These are phyloP conservation scores for Anastrepha ludens DNA, from an alignment of 1,140 invertebrate species.

Conservation along the genomic window DNA sequence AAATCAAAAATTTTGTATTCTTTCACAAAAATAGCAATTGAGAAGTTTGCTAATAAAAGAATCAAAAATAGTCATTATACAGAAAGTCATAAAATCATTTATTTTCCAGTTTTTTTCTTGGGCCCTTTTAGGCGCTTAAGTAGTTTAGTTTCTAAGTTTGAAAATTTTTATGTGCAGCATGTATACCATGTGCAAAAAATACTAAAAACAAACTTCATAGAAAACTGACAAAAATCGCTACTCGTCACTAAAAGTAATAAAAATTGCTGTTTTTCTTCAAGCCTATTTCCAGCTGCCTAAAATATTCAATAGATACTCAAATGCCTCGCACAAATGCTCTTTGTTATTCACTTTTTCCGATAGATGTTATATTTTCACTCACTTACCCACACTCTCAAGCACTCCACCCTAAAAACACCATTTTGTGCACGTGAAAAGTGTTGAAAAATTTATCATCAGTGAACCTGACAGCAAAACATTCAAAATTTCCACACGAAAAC, in stretches of 20 bases:
- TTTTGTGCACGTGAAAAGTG: not conserved
- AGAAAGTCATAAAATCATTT: too few species aligned
- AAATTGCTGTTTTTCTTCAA: not conserved
- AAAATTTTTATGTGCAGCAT: too few species aligned
- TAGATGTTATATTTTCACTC: not conserved
- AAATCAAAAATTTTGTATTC: too few species aligned
- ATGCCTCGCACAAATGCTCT: not conserved
- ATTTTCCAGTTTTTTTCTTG: too few species aligned
- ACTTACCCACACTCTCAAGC: not conserved
- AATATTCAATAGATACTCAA: not conserved
- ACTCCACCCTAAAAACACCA: not conserved
- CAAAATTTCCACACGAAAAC: constrained; percentile 28
- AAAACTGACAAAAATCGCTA: not conserved
- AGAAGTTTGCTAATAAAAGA: too few species aligned
- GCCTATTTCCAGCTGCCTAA: not conserved
- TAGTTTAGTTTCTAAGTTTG: too few species aligned
- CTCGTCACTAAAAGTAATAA: too few species aligned
- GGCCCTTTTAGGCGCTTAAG: too few species aligned
- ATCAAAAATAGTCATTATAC: too few species aligned
- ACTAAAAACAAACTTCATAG: not conserved
- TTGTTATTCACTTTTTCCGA: not conserved
- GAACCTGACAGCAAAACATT: constrained; percentile 27
- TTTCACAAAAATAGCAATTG: too few species aligned
- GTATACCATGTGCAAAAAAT: too few species aligned
- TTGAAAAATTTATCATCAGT: constrained; percentile 8